Percentiles rank a stretch among this genome's conserved stretches.
Evolutionary conservation across 2,113 vertebrate species (phyloP).

Genomic region (Ictidomys tridecemlineatus): DNA sequence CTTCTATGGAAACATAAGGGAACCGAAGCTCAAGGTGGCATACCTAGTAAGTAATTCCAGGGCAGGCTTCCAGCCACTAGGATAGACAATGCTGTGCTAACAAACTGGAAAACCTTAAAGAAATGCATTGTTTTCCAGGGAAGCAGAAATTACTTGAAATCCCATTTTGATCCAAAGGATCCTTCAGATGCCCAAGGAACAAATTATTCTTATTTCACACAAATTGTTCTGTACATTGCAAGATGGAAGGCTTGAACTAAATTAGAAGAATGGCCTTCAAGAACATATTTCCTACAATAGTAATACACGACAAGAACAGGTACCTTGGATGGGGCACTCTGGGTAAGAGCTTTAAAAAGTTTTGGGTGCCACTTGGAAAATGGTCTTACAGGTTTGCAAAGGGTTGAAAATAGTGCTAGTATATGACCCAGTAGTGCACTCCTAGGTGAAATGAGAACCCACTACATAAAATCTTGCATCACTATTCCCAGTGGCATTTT

Average conservation of each 20-base stretch:
- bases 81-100: not conserved
- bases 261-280: slow-evolving; percentile 10
- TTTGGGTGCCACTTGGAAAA: not conserved
- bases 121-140: not conserved
- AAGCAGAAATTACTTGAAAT: slow-evolving; percentile 24
- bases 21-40: not conserved
- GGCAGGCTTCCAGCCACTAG: not conserved
- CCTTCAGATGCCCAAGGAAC: slow-evolving; percentile 1
- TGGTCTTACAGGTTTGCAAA: not conserved
- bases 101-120: not conserved
- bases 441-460: not conserved
- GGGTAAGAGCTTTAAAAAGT: not conserved
- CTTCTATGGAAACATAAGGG: not conserved
- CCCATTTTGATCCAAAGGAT: not conserved
- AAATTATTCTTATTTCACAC: not conserved
- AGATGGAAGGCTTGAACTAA: not conserved
- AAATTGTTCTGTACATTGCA: not conserved
- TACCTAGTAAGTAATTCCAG: not conserved
- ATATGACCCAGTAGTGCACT: not conserved
- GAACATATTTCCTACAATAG: not conserved
- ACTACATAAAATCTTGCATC: not conserved
- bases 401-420: not conserved
- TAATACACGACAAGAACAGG: not conserved
- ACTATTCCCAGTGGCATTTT: not conserved
- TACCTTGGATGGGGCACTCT: not conserved